Percentiles rank a stretch among this genome's conserved stretches.
phyloP scores from a whole-genome alignment of 2,888 invertebrate genomes.

The Argynnis bischoffii region DNA sequence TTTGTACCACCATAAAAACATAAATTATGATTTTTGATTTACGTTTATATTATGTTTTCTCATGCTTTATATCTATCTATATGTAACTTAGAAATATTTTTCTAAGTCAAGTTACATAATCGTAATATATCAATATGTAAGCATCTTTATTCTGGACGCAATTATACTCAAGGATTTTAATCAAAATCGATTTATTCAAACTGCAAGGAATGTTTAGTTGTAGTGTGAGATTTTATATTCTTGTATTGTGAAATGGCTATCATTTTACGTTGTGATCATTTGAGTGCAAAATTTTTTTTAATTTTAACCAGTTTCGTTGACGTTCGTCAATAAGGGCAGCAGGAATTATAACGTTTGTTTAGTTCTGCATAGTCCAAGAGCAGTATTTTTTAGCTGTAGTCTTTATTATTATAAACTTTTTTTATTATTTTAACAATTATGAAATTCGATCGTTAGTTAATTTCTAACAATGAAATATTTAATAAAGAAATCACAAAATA shows the following conservation, averaged over 20 bases:
- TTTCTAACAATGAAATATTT: conserved; percentile 82
- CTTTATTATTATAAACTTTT: conserved; percentile 74
- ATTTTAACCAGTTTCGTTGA: conserved; percentile 69
- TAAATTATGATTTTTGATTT: conserved; percentile 1
- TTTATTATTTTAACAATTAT: conserved; percentile 75
- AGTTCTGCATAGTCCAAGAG: conserved; percentile 78
- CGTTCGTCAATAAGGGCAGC: conserved; percentile 73
- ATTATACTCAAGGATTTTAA: conserved; percentile 13
- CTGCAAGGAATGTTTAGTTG: conserved; percentile 33
- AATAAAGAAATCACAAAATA: conserved; percentile 80
- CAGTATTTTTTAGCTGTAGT: conserved; percentile 81
- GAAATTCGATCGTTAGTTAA: conserved; percentile 81
- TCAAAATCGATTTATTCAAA: conserved; percentile 7
- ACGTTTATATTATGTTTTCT: conserved; percentile 5
- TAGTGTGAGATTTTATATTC: conserved; percentile 41
- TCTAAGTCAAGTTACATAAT: conserved; percentile 20
- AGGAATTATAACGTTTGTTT: conserved; percentile 61
- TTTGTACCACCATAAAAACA: conserved; percentile 27
- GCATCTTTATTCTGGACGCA: conserved; percentile 8
- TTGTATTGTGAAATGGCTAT: conserved; percentile 77
- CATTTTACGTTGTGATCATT: conserved; percentile 82
- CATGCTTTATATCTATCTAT: conserved; percentile 10
- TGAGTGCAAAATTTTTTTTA: conserved; percentile 77
- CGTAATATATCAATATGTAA: conserved; percentile 14
- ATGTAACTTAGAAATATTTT: conserved; percentile 20